phyloP scores from a whole-genome alignment of 2,113 vertebrate species.

The Xiphias gladius region DNA sequence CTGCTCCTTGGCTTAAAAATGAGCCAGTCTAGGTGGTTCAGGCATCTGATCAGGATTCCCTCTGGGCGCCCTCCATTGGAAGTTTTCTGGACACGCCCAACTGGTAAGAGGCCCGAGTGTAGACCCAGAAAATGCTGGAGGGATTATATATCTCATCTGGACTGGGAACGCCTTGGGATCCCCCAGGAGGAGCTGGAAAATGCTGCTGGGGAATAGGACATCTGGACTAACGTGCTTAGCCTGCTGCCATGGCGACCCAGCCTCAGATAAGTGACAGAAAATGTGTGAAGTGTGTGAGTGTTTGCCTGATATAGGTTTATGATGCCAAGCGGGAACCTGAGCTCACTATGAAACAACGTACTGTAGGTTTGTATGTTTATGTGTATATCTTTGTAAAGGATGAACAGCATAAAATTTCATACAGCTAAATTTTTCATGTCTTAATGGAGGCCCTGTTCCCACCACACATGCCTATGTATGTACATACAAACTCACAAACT shows the following conservation, averaged over 20 bases:
- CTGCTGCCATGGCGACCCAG: not conserved
- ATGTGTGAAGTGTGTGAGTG: too few relatives aligned
- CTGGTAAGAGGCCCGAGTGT: not conserved
- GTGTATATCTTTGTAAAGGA: not conserved
- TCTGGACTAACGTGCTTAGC: not conserved
- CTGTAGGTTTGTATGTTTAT: not conserved
- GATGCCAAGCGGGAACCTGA: not conserved
- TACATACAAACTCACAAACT: not conserved
- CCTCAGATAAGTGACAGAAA: too few relatives aligned
- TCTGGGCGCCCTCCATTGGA: not conserved
- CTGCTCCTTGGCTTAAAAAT: not conserved
- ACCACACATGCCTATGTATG: not conserved
- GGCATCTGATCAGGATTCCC: not conserved
- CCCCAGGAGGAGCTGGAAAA: not conserved
- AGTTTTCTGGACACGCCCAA: not conserved
- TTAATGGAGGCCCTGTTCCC: not conserved
- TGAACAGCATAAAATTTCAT: constrained; percentile 7
- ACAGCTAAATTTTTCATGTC: not conserved
- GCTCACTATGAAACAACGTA: not conserved
- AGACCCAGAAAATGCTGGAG: not conserved
- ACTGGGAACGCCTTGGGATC: not conserved
- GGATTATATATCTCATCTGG: not conserved
- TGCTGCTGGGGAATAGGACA: not conserved
- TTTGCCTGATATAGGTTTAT: not conserved
- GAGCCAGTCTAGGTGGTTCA: not conserved